Conservation (phyloP, 2,113 vertebrate genomes). For the Pteronura brasiliensis region DNA sequence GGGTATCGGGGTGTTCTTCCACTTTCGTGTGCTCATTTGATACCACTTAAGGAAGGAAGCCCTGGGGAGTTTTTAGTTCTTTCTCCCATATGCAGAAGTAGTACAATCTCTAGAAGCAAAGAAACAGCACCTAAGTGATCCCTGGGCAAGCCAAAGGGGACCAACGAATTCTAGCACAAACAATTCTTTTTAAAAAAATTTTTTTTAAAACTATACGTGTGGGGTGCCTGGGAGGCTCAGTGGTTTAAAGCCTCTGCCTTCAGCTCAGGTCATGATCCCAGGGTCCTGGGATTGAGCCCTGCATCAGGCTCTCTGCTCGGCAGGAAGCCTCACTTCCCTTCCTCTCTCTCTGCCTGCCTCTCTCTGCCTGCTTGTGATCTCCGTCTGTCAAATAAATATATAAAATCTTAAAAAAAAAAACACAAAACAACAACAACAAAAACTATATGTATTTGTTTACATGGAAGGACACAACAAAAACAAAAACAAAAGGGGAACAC, state of each 20-base stretch:
- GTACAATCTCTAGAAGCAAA: background rate
- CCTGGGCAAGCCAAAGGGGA: background rate
- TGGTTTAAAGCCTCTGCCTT: too few relatives aligned
- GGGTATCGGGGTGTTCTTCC: background rate
- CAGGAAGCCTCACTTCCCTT: too few relatives aligned
- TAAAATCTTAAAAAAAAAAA: too few relatives aligned
- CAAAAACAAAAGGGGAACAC: background rate
- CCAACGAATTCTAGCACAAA: background rate
- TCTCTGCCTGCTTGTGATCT: too few relatives aligned
- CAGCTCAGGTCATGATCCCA: too few relatives aligned
- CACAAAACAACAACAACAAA: background rate
- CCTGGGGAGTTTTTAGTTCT: background rate
- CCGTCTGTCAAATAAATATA: too few relatives aligned
- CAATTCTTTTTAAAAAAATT: background rate
- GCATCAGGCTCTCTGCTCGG: too few relatives aligned
- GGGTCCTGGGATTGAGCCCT: too few relatives aligned
- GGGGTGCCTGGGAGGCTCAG: too few relatives aligned
- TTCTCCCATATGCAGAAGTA: background rate
- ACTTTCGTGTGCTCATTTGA: background rate
- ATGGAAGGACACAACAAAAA: background rate
- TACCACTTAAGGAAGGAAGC: slow-evolving; percentile 40
- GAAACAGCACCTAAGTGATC: background rate
- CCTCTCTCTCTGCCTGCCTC: too few relatives aligned
- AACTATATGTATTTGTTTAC: background rate
- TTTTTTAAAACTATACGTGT: background rate